These are phyloP conservation scores for Stratiomys singularior DNA, from an alignment of 2,888 invertebrate genomes.

Conservation along the genomic window DNA sequence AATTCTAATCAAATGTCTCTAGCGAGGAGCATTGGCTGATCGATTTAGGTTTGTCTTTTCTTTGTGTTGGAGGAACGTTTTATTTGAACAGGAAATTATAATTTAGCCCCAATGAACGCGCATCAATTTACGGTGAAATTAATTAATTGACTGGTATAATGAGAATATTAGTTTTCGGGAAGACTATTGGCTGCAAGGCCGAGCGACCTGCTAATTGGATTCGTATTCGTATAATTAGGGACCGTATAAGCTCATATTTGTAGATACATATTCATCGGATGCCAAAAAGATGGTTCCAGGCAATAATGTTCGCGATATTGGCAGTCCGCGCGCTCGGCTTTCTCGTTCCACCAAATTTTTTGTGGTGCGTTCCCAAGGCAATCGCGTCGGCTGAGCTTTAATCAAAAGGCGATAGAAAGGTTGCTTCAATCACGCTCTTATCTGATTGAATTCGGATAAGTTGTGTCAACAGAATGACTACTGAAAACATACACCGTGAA, in stretches of 20 bases:
- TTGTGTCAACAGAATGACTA: constrained; percentile 41
- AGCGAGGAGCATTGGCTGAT: not conserved
- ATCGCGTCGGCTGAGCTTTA: not conserved
- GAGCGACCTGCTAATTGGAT: constrained; percentile 40
- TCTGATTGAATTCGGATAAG: constrained; percentile 35
- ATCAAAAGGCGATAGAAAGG: constrained; percentile 20
- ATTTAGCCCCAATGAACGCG: constrained; percentile 48
- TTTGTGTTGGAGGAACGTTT: constrained; percentile 18
- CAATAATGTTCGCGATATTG: constrained; percentile 17
- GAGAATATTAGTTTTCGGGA: constrained; percentile 45
- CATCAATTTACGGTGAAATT: constrained; percentile 51
- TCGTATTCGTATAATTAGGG: constrained; percentile 15
- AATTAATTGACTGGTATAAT: constrained; percentile 49
- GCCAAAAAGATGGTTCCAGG: constrained; percentile 19
- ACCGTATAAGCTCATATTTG: not conserved
- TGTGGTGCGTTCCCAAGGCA: not conserved
- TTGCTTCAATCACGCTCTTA: constrained; percentile 36
- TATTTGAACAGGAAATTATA: constrained; percentile 50
- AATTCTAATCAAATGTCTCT: not conserved
- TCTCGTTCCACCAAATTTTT: constrained; percentile 1
- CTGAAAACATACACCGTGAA: constrained; percentile 43
- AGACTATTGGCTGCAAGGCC: constrained; percentile 45
- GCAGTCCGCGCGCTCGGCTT: not conserved
- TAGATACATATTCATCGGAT: not conserved
- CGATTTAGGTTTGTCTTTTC: not conserved